Evolutionary conservation across 2,888 invertebrate genomes (phyloP), one percentile per base, ranked within the genome.

Genomic region (Drosophila siamana): DNA sequence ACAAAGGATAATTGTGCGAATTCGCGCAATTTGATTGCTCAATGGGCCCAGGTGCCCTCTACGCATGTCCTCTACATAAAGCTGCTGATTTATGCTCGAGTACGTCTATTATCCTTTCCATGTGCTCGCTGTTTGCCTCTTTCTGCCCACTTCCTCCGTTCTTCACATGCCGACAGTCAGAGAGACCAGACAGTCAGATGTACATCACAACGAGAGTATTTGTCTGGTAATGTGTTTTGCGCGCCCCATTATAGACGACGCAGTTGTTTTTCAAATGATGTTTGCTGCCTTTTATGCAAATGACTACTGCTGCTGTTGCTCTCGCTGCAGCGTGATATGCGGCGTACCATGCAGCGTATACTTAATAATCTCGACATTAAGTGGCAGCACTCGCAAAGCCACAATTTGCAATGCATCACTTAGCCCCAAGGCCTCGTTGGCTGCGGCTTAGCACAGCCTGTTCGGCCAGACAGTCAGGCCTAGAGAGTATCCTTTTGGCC

Each of bases 341-440:
- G 51, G 15, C 52, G 62, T 68, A 54, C 63, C 69, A 74, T 64
- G 71, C 78, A 56, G 65, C 67, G 76, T 80, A 68, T 86, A 80
- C 78, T 83, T 80, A 86, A 86, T 86, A 83, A 78, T 74, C 65
- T 61, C 56, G 68, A 83, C 86, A 80, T 75, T 86, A 86, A 83
- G 78, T 80, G 67, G 67, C 74, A 60, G 44, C 67, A 48, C 57
- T 48, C 40, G 38, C 51, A 57, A 26, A 41, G 38, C 55, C 54
- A 50, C 57, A 61, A 61, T 52, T 73, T 54, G 64, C 54, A 64
- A 36, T 57, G 69, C 74, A 64, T 62, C 62, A 69, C 69, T 74
- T 66, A 59, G 61, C 4, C 46, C 11, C 64, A 71, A 64, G 66
- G 75, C 60, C 43, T 22, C 22, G 1, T 13, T 9, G 7, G 44